phyloP scores from a whole-genome alignment of 2,888 invertebrate species.

The Drosophila mercatorum region DNA sequence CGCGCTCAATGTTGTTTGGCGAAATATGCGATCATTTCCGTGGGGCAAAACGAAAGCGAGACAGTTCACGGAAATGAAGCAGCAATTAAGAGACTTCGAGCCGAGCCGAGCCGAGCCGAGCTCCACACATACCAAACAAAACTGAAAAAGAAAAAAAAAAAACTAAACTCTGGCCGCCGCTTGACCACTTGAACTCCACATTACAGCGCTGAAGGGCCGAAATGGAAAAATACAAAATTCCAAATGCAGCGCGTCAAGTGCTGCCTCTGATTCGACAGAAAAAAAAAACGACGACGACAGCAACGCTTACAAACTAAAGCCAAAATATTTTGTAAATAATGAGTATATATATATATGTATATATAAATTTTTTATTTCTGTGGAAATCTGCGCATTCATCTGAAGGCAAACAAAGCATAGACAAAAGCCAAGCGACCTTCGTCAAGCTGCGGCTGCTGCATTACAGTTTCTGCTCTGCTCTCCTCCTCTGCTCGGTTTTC shows the following conservation, averaged over 20 bases:
- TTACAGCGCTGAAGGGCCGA: slow-evolving; percentile 33
- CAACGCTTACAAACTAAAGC: slow-evolving; percentile 43
- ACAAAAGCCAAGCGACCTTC: slow-evolving; percentile 62
- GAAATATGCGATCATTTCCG: slow-evolving; percentile 77
- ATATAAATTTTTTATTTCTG: slow-evolving; percentile 50
- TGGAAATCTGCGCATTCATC: slow-evolving; percentile 79
- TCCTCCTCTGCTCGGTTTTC: too few species aligned
- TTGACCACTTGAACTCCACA: slow-evolving; percentile 55
- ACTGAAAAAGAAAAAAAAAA: too few species aligned
- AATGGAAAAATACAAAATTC: slow-evolving; percentile 31
- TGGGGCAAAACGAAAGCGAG: slow-evolving; percentile 68
- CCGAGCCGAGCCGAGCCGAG: slow-evolving; percentile 26
- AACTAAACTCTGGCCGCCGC: slow-evolving; percentile 2
- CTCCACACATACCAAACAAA: slow-evolving; percentile 14
- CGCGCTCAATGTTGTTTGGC: slow-evolving; percentile 50
- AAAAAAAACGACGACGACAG: slow-evolving; percentile 12
- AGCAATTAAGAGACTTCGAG: slow-evolving; percentile 58
- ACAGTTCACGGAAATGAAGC: slow-evolving; percentile 73
- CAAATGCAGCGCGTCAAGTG: slow-evolving; percentile 69
- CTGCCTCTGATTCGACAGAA: slow-evolving; percentile 70
- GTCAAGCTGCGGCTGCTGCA: slow-evolving; percentile 60
- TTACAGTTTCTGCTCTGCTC: slow-evolving; percentile 46
- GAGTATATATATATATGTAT: background rate
- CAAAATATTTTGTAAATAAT: slow-evolving; percentile 44
- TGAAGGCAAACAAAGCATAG: slow-evolving; percentile 46